Conservation (phyloP, 2,797 vertebrate species). For the Anolis apletophallus region DNA sequence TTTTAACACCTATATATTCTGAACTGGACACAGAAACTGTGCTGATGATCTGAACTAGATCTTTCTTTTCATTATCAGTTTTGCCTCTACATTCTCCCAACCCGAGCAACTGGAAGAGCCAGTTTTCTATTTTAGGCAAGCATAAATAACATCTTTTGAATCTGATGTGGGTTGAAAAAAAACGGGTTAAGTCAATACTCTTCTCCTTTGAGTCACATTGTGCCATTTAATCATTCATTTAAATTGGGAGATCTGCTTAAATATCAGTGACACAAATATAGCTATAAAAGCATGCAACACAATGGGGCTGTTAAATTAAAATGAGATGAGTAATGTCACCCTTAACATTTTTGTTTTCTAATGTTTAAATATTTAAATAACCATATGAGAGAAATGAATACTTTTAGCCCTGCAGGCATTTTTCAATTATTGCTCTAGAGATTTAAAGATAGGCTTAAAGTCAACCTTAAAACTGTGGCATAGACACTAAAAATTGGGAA, state of each 20-base stretch:
- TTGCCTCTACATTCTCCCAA: neutral
- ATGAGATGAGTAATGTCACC: slow-evolving; percentile 6
- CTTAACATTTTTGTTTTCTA: neutral
- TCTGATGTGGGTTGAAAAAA: slow-evolving; percentile 11
- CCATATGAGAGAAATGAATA: neutral
- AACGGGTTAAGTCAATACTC: slow-evolving; percentile 23
- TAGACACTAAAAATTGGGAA: no score
- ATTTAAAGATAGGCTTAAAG: no score
- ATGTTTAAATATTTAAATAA: slow-evolving; percentile 9
- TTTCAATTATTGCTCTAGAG: neutral
- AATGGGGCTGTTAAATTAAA: slow-evolving; percentile 1
- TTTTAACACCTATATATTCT: neutral
- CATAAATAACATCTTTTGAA: slow-evolving; percentile 15
- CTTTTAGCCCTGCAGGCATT: neutral
- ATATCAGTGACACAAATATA: slow-evolving; percentile 2
- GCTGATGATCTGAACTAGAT: neutral
- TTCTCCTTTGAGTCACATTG: neutral
- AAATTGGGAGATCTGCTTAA: slow-evolving; percentile 7
- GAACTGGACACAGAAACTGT: neutral
- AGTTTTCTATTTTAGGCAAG: slow-evolving; percentile 9
- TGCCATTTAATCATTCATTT: slow-evolving; percentile 22
- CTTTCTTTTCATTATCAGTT: neutral
- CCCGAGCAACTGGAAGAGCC: neutral
- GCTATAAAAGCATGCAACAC: slow-evolving; percentile 1
- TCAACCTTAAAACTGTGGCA: no score